Percentiles rank a stretch among this genome's conserved stretches.
Conservation (phyloP, 2,113 vertebrate genomes). For the Junco hyemalis region DNA sequence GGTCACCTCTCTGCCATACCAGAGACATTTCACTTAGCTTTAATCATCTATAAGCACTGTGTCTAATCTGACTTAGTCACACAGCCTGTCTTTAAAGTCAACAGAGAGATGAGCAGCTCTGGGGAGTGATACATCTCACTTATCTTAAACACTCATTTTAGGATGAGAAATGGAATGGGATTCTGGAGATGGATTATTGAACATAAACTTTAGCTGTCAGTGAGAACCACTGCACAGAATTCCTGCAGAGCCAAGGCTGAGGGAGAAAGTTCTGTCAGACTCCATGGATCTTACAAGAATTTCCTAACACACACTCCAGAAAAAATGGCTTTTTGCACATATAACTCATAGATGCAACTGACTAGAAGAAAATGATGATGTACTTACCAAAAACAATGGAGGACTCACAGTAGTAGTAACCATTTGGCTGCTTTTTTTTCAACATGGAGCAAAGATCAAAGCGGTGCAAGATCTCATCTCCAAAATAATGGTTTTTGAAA, state of each 20-base stretch:
- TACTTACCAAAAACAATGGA: slow-evolving; percentile 87
- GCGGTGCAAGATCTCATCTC: slow-evolving; percentile 82
- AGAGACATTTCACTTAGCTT: not conserved
- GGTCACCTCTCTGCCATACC: not conserved
- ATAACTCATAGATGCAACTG: not conserved
- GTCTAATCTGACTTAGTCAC: not conserved
- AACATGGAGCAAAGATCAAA: slow-evolving; percentile 96
- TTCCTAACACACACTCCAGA: not conserved
- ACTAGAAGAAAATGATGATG: not conserved
- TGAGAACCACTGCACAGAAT: not conserved
- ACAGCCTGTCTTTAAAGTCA: not conserved
- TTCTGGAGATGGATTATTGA: not conserved
- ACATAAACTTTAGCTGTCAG: not conserved
- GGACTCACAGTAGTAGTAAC: slow-evolving; percentile 92
- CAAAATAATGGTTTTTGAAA: slow-evolving; percentile 82
- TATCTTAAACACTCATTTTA: not conserved
- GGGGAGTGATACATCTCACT: not conserved
- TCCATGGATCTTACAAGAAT: not conserved
- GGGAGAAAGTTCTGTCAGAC: not conserved
- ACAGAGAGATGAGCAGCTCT: not conserved
- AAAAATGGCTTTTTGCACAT: not conserved
- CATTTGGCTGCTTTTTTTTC: slow-evolving; percentile 89
- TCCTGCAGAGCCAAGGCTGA: not conserved
- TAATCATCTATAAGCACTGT: not conserved
- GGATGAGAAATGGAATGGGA: not conserved